Evolutionary conservation across 2,888 invertebrate species (phyloP).

Genomic region (Palloptera scutellata): DNA sequence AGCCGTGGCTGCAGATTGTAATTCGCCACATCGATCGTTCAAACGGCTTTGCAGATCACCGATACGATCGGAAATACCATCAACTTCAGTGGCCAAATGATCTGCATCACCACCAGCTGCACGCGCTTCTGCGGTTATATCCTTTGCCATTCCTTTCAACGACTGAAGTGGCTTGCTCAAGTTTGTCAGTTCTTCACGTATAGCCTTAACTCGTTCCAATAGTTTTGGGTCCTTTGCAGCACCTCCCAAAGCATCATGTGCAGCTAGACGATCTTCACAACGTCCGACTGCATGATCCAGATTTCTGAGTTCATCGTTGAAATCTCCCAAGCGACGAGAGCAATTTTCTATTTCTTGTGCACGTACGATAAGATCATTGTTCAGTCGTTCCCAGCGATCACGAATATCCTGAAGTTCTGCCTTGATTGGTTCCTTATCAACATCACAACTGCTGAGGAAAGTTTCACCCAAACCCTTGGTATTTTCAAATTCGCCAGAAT

Average conservation of each 20-base stretch:
- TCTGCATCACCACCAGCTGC: slow-evolving; percentile 80
- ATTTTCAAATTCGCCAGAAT: slow-evolving; percentile 91
- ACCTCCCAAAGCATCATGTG: slow-evolving; percentile 73
- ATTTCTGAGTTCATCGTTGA: slow-evolving; percentile 83
- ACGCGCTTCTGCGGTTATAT: slow-evolving; percentile 78
- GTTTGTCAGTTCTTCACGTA: slow-evolving; percentile 82
- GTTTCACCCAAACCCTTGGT: slow-evolving; percentile 86
- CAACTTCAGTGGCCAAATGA: slow-evolving; percentile 80
- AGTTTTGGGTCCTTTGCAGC: slow-evolving; percentile 84
- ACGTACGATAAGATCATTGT: slow-evolving; percentile 72
- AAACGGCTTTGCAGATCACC: slow-evolving; percentile 79
- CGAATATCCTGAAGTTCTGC: slow-evolving; percentile 82
- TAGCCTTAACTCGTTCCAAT: slow-evolving; percentile 82
- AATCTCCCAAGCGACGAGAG: slow-evolving; percentile 81
- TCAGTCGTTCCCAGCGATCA: slow-evolving; percentile 89
- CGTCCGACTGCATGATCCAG: slow-evolving; percentile 85
- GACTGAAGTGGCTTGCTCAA: slow-evolving; percentile 77
- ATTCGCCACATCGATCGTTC: slow-evolving; percentile 78
- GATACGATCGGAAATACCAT: slow-evolving; percentile 77
- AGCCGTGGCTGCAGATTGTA: slow-evolving; percentile 87
- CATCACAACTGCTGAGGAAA: slow-evolving; percentile 86
- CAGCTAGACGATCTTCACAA: slow-evolving; percentile 84
- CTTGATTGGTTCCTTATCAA: slow-evolving; percentile 89
- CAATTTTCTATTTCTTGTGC: slow-evolving; percentile 75
- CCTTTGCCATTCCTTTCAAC: slow-evolving; percentile 70